phyloP scores from a whole-genome alignment of 2,113 vertebrate genomes.

The Calyptomena viridis region DNA sequence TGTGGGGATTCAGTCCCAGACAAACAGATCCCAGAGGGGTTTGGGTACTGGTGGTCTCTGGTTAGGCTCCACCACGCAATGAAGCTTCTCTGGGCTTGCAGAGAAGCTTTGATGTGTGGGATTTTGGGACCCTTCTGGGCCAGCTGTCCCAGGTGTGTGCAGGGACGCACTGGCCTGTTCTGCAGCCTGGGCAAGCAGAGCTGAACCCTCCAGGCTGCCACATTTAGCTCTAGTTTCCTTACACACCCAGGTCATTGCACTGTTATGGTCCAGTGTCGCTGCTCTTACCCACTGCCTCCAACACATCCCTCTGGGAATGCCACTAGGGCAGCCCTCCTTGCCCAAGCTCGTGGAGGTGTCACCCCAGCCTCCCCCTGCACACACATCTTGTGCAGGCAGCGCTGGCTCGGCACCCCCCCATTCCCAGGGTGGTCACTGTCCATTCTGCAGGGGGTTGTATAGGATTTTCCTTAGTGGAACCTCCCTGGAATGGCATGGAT shows the following conservation, averaged over 20 bases:
- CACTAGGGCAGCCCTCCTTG: neutral
- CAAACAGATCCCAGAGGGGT: neutral
- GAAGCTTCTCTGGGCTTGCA: neutral
- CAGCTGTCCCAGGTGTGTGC: neutral
- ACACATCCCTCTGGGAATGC: neutral
- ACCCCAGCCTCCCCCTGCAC: neutral
- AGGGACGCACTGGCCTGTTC: neutral
- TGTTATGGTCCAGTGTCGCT: neutral
- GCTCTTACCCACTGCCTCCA: neutral
- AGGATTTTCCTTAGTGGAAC: neutral
- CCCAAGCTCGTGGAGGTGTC: accelerated
- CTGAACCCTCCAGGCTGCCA: neutral
- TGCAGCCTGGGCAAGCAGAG: neutral
- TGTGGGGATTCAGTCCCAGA: neutral
- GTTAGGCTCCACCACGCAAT: neutral
- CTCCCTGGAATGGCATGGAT: neutral
- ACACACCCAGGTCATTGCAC: accelerated
- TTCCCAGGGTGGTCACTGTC: neutral
- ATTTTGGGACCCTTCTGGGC: neutral
- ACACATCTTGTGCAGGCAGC: accelerated
- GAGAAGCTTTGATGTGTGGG: neutral
- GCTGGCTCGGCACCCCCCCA: neutral
- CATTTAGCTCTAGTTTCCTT: neutral
- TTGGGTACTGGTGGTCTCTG: neutral
- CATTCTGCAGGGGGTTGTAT: neutral